Base-by-base conservation (phyloP, 2,797 vertebrate genomes). In the Syngnathus acus region DNA sequence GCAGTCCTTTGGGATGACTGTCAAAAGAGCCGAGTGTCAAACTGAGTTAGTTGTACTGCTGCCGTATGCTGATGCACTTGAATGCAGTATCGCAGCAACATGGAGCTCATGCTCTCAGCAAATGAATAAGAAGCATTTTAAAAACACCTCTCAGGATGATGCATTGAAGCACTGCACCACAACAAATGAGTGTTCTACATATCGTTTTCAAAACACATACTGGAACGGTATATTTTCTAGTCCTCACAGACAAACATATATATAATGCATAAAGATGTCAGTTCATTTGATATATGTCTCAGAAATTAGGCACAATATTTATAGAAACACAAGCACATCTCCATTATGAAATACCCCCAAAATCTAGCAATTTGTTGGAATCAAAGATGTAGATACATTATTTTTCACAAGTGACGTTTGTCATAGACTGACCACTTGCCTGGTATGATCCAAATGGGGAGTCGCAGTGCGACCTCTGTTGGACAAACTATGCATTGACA, bases 81-180 rank as follows among this genome's bases (percentile, higher is more conserved):
- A 51, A 51, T 51, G 50, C 50, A 51, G 50, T n/a, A 32, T 55
- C 21, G 32, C 53, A 85, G 84, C 81, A 82, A 83, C 73, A 78
- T 73, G 60, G 16, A 32, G 53, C 23, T 26, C 53, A 55, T 23
- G 23, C 53, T 26, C 11, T 55, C 53, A 55, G 4, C 11, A 11
- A 55, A 55, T 32, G 53, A 54, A 54, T 2, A 54, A 23, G 23
- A 23, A 23, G 48, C 48, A 19, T 19, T 6, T 48, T 48, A 19
- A 19, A 51, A 51, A 51, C 19, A 51, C 7, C 4, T n/a, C 19
- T 51, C 8, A 9, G 47, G 16, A 51, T 51, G 19, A 51, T 8
- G 8, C n/a, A 23, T 53, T 53, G 1, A n/a, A 53, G 23, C 26
- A 55, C 21, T 26, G 53, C 23, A 55, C 10, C 21, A 13, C 53